Evolutionary conservation across 1,140 invertebrate genomes (phyloP).

Genomic region (Drosophila bifasciata): DNA sequence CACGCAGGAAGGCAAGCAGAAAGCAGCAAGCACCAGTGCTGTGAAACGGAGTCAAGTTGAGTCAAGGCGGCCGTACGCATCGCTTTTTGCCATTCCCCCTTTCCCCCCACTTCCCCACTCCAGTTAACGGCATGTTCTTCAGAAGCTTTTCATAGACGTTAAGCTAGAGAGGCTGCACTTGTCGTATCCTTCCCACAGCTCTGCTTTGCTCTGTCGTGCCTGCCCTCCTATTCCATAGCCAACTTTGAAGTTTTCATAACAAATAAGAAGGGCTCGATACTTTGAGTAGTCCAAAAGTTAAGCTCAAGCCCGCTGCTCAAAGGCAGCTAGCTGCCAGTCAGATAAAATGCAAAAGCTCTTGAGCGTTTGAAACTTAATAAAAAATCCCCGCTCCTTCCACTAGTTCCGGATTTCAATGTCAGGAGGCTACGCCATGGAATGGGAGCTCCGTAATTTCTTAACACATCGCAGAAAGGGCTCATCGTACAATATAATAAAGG

Average conservation of each 20-base stretch:
- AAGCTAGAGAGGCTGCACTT: constrained; percentile 41
- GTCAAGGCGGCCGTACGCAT: constrained; percentile 25
- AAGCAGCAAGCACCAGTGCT: constrained; percentile 38
- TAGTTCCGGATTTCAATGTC: constrained; percentile 61
- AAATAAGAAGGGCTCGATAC: constrained; percentile 74
- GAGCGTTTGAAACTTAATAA: constrained; percentile 55
- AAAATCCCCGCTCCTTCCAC: constrained; percentile 28
- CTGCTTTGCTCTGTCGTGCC: background rate
- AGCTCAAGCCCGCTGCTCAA: constrained; percentile 59
- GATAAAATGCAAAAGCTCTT: constrained; percentile 70
- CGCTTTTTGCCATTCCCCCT: constrained; percentile 37
- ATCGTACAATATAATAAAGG: constrained; percentile 46
- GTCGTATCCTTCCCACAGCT: constrained; percentile 17
- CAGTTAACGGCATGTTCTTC: constrained; percentile 51
- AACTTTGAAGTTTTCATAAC: constrained; percentile 66
- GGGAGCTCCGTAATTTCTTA: constrained; percentile 53
- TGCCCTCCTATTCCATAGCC: background rate
- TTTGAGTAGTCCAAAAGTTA: constrained; percentile 72
- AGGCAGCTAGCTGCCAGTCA: constrained; percentile 52
- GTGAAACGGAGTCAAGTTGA: constrained; percentile 7
- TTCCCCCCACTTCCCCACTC: constrained; percentile 23
- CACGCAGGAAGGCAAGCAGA: too few relatives aligned
- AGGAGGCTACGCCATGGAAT: constrained; percentile 32
- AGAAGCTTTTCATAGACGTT: constrained; percentile 68
- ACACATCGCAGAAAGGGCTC: constrained; percentile 53